Conservation (phyloP, 2,113 vertebrate species). For the Salvelinus namaycush region DNA sequence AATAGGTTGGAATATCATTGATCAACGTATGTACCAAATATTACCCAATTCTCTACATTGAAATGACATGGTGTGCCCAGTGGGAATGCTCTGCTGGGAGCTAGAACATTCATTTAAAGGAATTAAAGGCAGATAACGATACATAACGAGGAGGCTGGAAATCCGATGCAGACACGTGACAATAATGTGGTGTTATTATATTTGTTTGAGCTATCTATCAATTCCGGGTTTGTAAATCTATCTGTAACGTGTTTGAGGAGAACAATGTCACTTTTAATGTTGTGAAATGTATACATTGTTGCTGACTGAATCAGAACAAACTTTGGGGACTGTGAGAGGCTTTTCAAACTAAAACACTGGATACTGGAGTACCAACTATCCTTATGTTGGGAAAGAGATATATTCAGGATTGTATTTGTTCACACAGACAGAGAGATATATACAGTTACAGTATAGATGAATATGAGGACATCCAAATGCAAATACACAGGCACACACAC, state of each 20-base stretch:
- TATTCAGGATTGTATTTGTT: background rate
- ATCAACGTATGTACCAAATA: no score
- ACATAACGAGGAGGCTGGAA: constrained; percentile 46
- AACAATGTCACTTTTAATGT: constrained; percentile 39
- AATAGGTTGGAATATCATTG: no score
- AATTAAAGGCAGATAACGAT: constrained; percentile 52
- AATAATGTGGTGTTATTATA: constrained; percentile 58
- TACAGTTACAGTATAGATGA: constrained; percentile 1
- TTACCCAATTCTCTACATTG: no score
- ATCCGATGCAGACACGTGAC: constrained; percentile 56
- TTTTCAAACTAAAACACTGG: background rate
- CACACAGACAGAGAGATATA: background rate
- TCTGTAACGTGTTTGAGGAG: constrained; percentile 18
- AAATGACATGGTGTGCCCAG: no score
- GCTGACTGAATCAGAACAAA: constrained; percentile 33
- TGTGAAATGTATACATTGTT: constrained; percentile 37
- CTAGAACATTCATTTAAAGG: constrained; percentile 41
- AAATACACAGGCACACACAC: constrained; percentile 20
- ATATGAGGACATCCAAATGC: background rate
- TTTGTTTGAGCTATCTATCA: constrained; percentile 41
- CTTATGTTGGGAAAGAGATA: background rate
- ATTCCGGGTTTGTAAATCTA: constrained; percentile 32
- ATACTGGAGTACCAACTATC: background rate
- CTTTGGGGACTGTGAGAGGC: constrained; percentile 4
- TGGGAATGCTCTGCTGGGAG: constrained; percentile 26